Conservation (phyloP, 2,797 vertebrate genomes). For the Syndactyla subalaris region DNA sequence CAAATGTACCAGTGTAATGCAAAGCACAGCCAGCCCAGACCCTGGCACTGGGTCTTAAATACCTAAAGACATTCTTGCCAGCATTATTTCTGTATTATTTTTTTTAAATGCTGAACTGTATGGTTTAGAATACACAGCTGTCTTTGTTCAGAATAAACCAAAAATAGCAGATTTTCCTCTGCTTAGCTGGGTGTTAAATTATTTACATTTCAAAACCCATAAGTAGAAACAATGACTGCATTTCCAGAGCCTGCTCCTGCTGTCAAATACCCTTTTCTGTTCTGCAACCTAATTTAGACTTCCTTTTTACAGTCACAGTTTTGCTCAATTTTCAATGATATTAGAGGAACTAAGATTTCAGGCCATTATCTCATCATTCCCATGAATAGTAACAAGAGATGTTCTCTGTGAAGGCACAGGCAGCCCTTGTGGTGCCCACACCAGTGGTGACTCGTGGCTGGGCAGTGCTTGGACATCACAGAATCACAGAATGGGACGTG, state of each 20-base stretch:
- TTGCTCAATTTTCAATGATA: constrained; percentile 42
- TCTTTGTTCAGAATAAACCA: constrained; percentile 67
- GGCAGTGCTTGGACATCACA: neutral
- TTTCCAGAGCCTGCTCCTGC: constrained; percentile 56
- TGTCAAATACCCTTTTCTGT: constrained; percentile 69
- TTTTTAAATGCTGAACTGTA: constrained; percentile 51
- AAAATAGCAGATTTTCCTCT: constrained; percentile 70
- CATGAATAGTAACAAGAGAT: neutral
- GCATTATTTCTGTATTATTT: neutral
- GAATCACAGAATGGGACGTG: neutral
- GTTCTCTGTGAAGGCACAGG: neutral
- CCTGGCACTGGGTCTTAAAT: neutral
- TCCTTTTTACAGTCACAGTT: constrained; percentile 46
- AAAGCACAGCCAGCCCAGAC: neutral
- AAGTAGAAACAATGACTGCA: constrained; percentile 68
- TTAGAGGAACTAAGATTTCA: constrained; percentile 33
- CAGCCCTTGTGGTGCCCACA: neutral
- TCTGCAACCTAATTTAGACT: constrained; percentile 67
- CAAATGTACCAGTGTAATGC: neutral
- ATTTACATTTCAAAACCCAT: constrained; percentile 77
- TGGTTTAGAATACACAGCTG: constrained; percentile 72
- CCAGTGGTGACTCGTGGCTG: accelerated
- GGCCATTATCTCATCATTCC: constrained; percentile 51
- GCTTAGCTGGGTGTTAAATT: constrained; percentile 69
- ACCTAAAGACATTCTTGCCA: neutral